phyloP scores from a whole-genome alignment of 2,113 vertebrate species.

The Tilapia sparmanii region DNA sequence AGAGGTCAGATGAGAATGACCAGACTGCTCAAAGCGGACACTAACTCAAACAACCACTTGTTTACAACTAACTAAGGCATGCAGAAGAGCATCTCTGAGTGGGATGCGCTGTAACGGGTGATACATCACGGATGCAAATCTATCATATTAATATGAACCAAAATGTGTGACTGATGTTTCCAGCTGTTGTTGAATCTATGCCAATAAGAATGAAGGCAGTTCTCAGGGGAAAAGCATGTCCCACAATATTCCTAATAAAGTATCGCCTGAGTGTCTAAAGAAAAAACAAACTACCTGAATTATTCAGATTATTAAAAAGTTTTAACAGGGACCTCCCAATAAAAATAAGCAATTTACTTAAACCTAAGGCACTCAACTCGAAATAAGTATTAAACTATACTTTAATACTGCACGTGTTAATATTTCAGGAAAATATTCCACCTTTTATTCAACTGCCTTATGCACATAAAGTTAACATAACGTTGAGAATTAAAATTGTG shows the following conservation, averaged over 20 bases:
- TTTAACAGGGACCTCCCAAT: not conserved
- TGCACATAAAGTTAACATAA: not conserved
- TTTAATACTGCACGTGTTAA: not conserved
- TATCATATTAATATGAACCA: not conserved
- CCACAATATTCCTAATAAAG: not conserved
- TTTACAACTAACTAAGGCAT: not conserved
- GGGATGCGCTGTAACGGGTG: not conserved
- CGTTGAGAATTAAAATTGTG: not conserved
- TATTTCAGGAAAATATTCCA: not conserved
- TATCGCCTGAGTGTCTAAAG: accelerated
- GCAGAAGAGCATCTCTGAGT: not conserved
- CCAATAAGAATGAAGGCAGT: not conserved
- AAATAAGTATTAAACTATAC: not conserved
- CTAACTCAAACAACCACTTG: not conserved
- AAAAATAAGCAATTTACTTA: not conserved
- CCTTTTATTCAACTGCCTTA: not conserved
- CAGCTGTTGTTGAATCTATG: not conserved
- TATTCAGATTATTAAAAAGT: not conserved
- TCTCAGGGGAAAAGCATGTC: accelerated
- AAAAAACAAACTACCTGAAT: not conserved
- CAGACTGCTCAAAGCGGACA: not conserved
- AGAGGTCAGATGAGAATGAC: not conserved
- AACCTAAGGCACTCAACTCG: not conserved
- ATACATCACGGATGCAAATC: not conserved
- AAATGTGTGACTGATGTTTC: not conserved